phyloP scores from a whole-genome alignment of 2,797 vertebrate species.

The Gymnoscopelus braueri region DNA sequence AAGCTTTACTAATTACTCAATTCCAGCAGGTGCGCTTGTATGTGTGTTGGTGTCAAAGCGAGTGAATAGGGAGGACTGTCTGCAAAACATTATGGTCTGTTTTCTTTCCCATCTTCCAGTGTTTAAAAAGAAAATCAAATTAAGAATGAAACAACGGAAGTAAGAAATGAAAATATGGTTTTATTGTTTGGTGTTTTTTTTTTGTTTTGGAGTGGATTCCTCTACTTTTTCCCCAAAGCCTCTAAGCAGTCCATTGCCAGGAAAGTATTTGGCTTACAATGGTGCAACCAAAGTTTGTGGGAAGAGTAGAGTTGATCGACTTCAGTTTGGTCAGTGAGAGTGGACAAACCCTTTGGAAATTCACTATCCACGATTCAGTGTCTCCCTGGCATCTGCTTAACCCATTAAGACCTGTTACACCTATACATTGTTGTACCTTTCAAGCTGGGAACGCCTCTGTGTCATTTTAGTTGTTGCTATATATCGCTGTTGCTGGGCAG shows the following conservation, averaged over 20 bases:
- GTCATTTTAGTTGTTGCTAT: no score
- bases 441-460: no score
- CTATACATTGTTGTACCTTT: no score
- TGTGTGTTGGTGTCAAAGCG: slow-evolving; percentile 38
- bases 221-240: slow-evolving; percentile 47
- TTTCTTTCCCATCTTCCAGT: slow-evolving; percentile 68
- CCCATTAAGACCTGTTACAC: no score
- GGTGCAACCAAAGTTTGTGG: slow-evolving; percentile 33
- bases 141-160: slow-evolving; percentile 57
- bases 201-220: slow-evolving; percentile 31
- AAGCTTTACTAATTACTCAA: slow-evolving; percentile 90
- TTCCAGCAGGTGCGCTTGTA: slow-evolving; percentile 81
- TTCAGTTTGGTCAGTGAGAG: not conserved
- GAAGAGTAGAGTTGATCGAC: slow-evolving; percentile 10
- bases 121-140: slow-evolving; percentile 36
- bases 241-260: slow-evolving; percentile 31
- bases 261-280: slow-evolving; percentile 24
- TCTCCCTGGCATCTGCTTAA: slow-evolving; percentile 33
- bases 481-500: no score
- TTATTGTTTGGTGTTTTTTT: slow-evolving; percentile 22
- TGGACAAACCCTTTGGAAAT: not conserved
- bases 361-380: slow-evolving; percentile 4
- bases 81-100: slow-evolving; percentile 67
- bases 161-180: slow-evolving; percentile 66
- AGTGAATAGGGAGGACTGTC: slow-evolving; percentile 76